Conservation (phyloP, 2,888 invertebrate species). For the Myathropa florea region DNA sequence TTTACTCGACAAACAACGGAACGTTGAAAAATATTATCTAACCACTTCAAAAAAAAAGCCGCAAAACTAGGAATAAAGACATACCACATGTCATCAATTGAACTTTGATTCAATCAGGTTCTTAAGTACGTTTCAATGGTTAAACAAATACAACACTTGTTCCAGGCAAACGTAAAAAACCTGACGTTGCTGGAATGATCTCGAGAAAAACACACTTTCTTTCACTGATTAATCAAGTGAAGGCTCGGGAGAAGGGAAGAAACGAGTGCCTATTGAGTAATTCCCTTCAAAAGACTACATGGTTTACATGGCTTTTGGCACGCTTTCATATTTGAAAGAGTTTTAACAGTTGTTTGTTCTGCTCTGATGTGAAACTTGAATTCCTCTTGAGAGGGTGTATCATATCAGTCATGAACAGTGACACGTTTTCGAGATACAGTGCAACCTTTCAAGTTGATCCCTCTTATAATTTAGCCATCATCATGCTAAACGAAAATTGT, state of each 20-base stretch:
- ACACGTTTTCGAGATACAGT: conserved; percentile 5
- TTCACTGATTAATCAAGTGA: not conserved
- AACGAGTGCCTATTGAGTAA: too few species aligned
- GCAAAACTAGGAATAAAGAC: not conserved
- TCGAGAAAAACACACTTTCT: not conserved
- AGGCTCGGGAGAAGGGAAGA: too few species aligned
- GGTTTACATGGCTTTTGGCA: not conserved
- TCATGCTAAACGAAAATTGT: too few species aligned
- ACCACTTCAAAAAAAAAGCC: not conserved
- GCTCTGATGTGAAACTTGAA: not conserved
- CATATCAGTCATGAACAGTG: not conserved
- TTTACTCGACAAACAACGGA: not conserved
- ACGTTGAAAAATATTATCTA: not conserved
- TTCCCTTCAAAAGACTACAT: not conserved
- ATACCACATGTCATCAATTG: not conserved
- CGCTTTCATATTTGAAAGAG: not conserved
- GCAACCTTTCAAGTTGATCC: too few species aligned
- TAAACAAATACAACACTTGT: not conserved
- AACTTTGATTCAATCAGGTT: not conserved
- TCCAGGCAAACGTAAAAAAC: too few species aligned
- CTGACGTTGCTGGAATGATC: not conserved
- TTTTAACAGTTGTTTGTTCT: not conserved
- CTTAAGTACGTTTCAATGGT: not conserved
- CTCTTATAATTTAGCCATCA: too few species aligned
- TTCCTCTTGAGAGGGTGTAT: not conserved